Percentiles rank a stretch among this genome's conserved stretches.
These are phyloP conservation scores for Drosophila kurseongensis DNA, from an alignment of 1,140 invertebrate genomes.

Conservation along the genomic window DNA sequence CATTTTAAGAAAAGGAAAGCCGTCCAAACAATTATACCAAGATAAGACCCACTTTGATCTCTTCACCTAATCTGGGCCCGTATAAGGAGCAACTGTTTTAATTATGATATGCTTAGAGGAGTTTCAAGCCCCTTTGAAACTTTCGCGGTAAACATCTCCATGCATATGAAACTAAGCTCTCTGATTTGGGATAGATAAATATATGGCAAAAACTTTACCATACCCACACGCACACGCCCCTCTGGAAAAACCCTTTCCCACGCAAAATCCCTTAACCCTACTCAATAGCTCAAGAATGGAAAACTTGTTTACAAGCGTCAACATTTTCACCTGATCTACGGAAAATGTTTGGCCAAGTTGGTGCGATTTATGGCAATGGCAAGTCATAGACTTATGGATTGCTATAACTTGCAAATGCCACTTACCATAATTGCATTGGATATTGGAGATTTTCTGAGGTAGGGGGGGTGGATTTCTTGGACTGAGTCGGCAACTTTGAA, in stretches of 20 bases:
- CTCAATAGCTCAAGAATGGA: conserved; percentile 39
- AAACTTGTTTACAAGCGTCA: conserved; percentile 76
- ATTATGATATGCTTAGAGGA: conserved; percentile 35
- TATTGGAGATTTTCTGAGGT: conserved; percentile 30
- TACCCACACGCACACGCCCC: background rate
- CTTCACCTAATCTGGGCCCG: conserved; percentile 7
- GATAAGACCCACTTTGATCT: conserved; percentile 34
- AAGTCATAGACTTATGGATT: conserved; percentile 82
- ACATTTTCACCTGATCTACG: conserved; percentile 62
- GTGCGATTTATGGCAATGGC: conserved; percentile 72
- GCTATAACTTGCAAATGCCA: conserved; percentile 71
- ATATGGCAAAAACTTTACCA: conserved; percentile 30
- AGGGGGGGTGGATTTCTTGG: conserved; percentile 1
- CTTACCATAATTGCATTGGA: conserved; percentile 80
- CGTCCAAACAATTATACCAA: background rate
- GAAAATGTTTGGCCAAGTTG: conserved; percentile 58
- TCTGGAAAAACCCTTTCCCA: conserved; percentile 14
- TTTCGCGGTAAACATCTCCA: conserved; percentile 46
- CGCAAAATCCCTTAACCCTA: conserved; percentile 34
- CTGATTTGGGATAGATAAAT: conserved; percentile 37
- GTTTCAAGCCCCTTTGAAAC: conserved; percentile 10
- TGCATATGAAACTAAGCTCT: conserved; percentile 47
- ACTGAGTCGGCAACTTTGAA: conserved; percentile 70
- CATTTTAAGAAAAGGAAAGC: background rate
- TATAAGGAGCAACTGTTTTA: conserved; percentile 37